Base-by-base conservation (phyloP, 2,888 invertebrate species). In the Stenolophus ochropezus region DNA sequence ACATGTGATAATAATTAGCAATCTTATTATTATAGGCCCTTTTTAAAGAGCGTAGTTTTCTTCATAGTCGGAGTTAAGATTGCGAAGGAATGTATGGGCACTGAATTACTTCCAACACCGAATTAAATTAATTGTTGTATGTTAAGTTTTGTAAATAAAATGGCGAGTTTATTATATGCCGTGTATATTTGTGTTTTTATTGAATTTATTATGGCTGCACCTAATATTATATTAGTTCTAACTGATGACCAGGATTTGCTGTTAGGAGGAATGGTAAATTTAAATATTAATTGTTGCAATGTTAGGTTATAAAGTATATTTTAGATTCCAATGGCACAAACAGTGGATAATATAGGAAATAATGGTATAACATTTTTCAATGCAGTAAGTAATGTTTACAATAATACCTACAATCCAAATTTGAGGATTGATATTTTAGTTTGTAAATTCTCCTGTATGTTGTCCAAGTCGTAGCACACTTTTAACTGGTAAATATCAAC, bases 401-500 rank as follows among this genome's bases (percentile, higher is more conserved):
- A n/a, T 69, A 21, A 83, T 51, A 77, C 20, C 0, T 71, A 18
- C 16, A 8, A 58, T 27, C 27, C 27, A 27, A 5, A 5, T 27
- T 27, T 27, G 27, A 4, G 3, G 4, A 27, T 27, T 27, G 27
- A 27, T 27, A 5, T 27, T 27, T 27, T 27, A 97, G 97, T 97
- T 94, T 89, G 95, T 94, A 0, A 94, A 94, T 51, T 94, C 95
- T 0, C 97, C 97, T 0, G 91, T 97, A 53, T 97, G 97, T 88
- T 97, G 97, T 84, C 97, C 97, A 0, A 96, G 96, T 85, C 92
- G 97, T n/a, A 94, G 97, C 4, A 94, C 95, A 27, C 91, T 98
- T 71, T 90, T 98, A 20, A 96, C 96, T 0, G 97, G 97, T 0
- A 91, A 92, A 83, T 97, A 96, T 88, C 92, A 94, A 0, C 97